Percentiles rank a stretch among this genome's conserved stretches.
Evolutionary conservation across 2,797 vertebrate genomes (phyloP).

Genomic region (Glossophaga mutica): DNA sequence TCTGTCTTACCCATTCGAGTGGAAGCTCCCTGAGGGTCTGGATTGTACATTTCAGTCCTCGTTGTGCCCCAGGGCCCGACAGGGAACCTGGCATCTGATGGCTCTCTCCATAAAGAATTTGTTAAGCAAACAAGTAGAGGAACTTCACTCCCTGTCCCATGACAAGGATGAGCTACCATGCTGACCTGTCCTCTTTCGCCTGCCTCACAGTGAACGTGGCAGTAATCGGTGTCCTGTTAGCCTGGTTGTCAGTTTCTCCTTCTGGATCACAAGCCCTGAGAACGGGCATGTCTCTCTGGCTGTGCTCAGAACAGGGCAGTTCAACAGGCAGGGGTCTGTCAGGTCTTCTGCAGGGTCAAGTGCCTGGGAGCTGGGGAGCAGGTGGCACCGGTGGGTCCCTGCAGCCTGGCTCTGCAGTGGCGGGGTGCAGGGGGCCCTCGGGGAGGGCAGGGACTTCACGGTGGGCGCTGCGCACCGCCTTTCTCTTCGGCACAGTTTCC

Average conservation of each 20-base stretch:
- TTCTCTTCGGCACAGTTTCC: background rate
- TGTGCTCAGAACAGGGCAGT: background rate
- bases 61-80: background rate
- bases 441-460: no score
- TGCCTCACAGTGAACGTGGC: background rate
- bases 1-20: background rate
- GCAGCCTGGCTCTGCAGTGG: background rate
- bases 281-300: background rate
- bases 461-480: background rate
- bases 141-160: background rate
- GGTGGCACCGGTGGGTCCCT: background rate
- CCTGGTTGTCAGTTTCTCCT: background rate
- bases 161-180: background rate
- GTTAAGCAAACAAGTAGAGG: background rate
- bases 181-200: background rate
- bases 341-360: background rate
- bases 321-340: background rate
- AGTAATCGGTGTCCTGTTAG: background rate
- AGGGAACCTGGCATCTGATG: background rate
- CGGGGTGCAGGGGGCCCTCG: rapidly evolving
- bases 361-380: background rate
- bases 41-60: background rate
- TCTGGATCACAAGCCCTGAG: background rate
- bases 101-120: background rate
- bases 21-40: background rate